These are phyloP conservation scores for Cyanocitta stelleri DNA, from an alignment of 2,113 vertebrate genomes.

Conservation along the genomic window DNA sequence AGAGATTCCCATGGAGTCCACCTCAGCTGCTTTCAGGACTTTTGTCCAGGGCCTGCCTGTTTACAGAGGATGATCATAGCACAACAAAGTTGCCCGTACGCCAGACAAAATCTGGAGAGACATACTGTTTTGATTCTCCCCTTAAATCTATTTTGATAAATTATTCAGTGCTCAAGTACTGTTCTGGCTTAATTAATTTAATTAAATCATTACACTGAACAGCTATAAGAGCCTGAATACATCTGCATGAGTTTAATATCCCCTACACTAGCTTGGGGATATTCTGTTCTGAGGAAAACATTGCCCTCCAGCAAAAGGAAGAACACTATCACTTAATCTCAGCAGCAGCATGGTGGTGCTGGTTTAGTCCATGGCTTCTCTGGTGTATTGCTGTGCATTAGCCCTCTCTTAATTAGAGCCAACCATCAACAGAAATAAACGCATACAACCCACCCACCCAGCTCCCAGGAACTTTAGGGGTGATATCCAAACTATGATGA, in stretches of 20 bases:
- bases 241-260: conserved; percentile 26
- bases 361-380: not conserved
- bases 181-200: conserved; percentile 53
- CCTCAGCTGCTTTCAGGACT: not conserved
- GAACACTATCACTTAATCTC: not conserved
- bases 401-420: not conserved
- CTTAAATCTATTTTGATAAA: conserved; percentile 39
- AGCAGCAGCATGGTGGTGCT: not conserved
- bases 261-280: not conserved
- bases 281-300: conserved; percentile 24
- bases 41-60: not conserved
- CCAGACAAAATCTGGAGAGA: not conserved
- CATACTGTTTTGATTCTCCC: not conserved
- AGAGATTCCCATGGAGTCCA: not conserved
- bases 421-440: not conserved
- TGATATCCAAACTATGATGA: not conserved
- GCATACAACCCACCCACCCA: not conserved
- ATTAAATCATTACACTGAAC: conserved; percentile 46
- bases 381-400: not conserved
- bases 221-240: conserved; percentile 23
- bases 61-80: not conserved
- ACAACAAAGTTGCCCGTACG: accelerated
- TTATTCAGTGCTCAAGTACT: conserved; percentile 41
- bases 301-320: not conserved
- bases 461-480: not conserved